These are phyloP conservation scores for Acheta domesticus DNA, from an alignment of 2,888 invertebrate species.

Conservation along the genomic window DNA sequence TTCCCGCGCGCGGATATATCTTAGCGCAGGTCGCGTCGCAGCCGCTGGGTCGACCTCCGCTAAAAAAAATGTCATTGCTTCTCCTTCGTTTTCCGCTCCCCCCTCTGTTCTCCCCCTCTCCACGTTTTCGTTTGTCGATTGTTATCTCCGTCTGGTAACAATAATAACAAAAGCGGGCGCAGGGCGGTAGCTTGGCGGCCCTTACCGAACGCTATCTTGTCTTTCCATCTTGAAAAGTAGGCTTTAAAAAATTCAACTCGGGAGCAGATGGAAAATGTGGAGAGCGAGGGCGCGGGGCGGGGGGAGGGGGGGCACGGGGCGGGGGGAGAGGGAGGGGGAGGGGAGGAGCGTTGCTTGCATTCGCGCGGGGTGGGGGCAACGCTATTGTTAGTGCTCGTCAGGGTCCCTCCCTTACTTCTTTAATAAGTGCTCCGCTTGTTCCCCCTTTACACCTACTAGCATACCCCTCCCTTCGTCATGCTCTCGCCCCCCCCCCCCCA, in stretches of 20 bases:
- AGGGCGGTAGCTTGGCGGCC: conserved; percentile 27
- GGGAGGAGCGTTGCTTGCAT: background rate
- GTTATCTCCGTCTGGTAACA: conserved; percentile 28
- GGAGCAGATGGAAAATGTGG: conserved; percentile 28
- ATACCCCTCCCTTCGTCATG: conserved; percentile 22
- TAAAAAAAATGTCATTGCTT: background rate
- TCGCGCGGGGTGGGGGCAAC: background rate
- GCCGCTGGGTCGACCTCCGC: background rate
- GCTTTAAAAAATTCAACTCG: conserved; percentile 32
- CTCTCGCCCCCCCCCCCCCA: background rate
- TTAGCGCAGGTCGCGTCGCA: no score
- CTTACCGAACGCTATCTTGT: conserved; percentile 25
- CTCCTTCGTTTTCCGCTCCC: background rate
- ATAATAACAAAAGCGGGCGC: conserved; percentile 32
- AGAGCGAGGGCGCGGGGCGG: background rate
- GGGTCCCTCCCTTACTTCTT: conserved; percentile 28
- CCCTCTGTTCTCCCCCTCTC: conserved; percentile 22
- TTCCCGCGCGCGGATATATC: background rate
- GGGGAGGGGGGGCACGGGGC: background rate
- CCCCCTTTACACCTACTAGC: conserved; percentile 25
- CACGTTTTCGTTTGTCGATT: conserved; percentile 24
- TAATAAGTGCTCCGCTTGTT: conserved; percentile 27
- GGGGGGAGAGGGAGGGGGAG: background rate
- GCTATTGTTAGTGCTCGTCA: conserved; percentile 28
- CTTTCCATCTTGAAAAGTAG: conserved; percentile 32